Conservation (phyloP, 2,113 vertebrate species). For the Sylvilagus bachmani region DNA sequence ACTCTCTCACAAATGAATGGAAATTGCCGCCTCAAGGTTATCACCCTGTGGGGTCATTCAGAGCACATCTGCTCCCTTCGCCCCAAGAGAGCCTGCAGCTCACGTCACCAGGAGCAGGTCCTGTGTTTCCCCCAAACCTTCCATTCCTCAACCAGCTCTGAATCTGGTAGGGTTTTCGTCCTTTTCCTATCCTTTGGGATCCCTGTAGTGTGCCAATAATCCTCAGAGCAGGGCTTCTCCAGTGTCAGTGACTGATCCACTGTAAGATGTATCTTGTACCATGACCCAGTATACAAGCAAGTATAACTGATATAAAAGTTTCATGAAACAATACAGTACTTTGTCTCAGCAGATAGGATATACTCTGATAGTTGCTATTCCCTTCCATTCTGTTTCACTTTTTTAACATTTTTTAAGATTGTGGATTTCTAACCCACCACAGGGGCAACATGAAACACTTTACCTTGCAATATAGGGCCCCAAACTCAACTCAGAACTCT, state of each 20-base stretch:
- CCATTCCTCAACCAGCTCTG: not conserved
- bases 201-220: not conserved
- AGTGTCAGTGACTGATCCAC: not conserved
- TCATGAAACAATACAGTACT: not conserved
- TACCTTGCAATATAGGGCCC: not conserved
- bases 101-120: not conserved
- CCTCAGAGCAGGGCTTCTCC: not conserved
- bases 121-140: not conserved
- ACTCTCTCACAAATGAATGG: not conserved
- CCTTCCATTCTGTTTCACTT: not conserved
- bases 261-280: not conserved
- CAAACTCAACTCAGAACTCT: not conserved
- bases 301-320: not conserved
- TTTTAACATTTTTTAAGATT: slow-evolving; percentile 5
- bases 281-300: not conserved
- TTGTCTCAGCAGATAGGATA: not conserved
- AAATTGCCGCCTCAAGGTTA: not conserved
- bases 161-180: not conserved
- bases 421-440: not conserved
- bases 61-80: not conserved
- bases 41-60: not conserved
- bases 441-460: not conserved
- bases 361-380: not conserved
- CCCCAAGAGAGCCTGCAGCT: not conserved
- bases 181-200: not conserved